Conservation (phyloP, 2,797 vertebrate species). For the Pantherophis alleghaniensis region DNA sequence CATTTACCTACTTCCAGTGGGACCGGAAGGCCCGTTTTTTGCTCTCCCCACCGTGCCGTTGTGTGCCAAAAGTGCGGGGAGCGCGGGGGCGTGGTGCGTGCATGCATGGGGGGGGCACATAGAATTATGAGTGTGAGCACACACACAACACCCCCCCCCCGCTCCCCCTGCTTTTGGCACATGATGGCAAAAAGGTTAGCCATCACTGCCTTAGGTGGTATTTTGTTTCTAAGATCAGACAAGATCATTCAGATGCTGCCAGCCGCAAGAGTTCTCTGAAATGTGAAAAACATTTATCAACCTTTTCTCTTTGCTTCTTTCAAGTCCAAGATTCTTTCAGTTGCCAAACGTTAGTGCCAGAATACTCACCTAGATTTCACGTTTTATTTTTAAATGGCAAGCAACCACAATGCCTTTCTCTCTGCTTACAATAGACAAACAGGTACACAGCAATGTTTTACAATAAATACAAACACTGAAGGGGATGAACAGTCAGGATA, state of each 20-base stretch:
- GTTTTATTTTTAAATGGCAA: neutral
- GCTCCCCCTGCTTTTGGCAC: no score
- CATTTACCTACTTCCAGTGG: no score
- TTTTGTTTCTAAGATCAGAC: neutral
- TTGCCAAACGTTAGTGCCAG: neutral
- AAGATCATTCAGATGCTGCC: neutral
- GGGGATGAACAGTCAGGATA: neutral
- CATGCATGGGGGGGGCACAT: no score
- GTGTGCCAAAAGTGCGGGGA: no score
- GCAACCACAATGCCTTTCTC: neutral
- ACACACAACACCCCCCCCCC: no score
- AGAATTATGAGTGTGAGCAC: no score
- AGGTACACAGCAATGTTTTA: neutral
- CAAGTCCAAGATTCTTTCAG: neutral
- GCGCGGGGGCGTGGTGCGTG: fast-evolving
- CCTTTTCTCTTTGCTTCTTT: neutral
- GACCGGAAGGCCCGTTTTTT: no score
- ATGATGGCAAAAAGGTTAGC: no score
- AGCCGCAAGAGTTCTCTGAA: neutral
- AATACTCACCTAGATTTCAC: neutral
- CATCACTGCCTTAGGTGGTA: neutral
- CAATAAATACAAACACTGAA: neutral
- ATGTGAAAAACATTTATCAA: neutral
- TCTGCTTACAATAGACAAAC: neutral
- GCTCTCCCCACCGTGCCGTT: no score